phyloP scores from a whole-genome alignment of 1,140 invertebrate species.

The Chrysomallon squamiferum region DNA sequence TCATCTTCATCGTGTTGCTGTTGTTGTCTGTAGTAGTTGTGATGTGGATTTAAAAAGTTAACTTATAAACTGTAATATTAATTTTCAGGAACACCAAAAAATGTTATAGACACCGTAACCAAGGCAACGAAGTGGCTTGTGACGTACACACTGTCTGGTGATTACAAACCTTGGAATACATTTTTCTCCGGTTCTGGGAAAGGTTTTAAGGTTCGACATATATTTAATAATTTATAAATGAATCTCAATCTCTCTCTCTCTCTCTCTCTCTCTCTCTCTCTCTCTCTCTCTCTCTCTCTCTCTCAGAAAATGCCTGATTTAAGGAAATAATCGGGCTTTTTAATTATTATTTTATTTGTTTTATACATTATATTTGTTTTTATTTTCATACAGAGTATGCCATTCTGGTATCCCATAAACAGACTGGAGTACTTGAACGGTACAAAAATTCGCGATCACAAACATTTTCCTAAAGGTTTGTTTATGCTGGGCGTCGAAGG shows the following conservation, averaged over 20 bases:
- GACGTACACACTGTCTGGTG: conserved; percentile 30
- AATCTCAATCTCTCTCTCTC: too few relatives aligned
- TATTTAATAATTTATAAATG: too few relatives aligned
- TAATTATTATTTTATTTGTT: too few relatives aligned
- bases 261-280: too few relatives aligned
- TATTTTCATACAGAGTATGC: conserved; percentile 28
- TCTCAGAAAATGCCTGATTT: too few relatives aligned
- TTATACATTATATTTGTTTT: neutral
- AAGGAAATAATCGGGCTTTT: too few relatives aligned
- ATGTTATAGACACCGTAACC: conserved; percentile 33
- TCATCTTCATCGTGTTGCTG: too few relatives aligned
- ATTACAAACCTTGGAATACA: conserved; percentile 54
- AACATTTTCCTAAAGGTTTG: conserved; percentile 6
- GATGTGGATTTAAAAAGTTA: too few relatives aligned
- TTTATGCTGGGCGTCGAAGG: conserved; percentile 38
- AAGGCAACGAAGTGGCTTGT: conserved; percentile 36
- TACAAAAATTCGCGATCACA: conserved; percentile 21
- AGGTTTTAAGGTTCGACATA: conserved; percentile 3
- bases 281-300: too few relatives aligned
- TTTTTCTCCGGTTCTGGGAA: conserved; percentile 55
- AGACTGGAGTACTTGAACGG: conserved; percentile 48
- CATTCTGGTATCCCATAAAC: conserved; percentile 50
- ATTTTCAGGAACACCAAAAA: conserved; percentile 30
- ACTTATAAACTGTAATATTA: too few relatives aligned
- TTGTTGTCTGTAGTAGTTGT: too few relatives aligned